Evolutionary conservation across 2,888 invertebrate species (phyloP), one percentile per base, ranked within the genome.

Genomic region (Drosophila seclusa): DNA sequence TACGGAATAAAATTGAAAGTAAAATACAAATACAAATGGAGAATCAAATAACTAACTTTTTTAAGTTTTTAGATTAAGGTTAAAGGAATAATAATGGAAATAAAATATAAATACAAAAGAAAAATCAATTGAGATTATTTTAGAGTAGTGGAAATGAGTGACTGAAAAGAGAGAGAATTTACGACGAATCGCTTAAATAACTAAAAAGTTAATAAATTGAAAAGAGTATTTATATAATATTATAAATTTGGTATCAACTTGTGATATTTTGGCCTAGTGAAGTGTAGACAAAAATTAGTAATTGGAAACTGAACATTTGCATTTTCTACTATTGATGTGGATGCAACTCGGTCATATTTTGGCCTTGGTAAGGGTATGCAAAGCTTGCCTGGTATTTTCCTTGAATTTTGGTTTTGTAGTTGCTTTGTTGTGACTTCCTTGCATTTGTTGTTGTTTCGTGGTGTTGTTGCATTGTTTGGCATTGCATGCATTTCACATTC

Each of bases 401-500:
- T 50, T 42, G 48, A 42, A 49, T 57, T 54, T 66, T 65, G 58
- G 63, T 52, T 66, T 57, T 57, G 45, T 61, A 49, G 40, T 36
- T 61, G 53, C 58, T 49, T 50, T 75, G 59, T 66, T 63, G 48
- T 40, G 64, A 50, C 48, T 49, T 52, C 27, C 48, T 57, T 40
- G 59, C 50, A 4, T 8, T 53, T 70, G 63, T 68, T 71, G 65
- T 60, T 58, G 49, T 49, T 78, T 68, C 62, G 34, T 21, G 27
- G 29, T 53, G 29, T 29, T 21, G 27, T 58, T 64, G 68, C 69
- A 68, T 73, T 85, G 76, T 72, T 80, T 76, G 49, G 58, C 54
- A 57, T 70, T 73, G 76, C 67, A 50, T 78, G 67, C 84, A 80
- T 76, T 85, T 82, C 82, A 80, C 73, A 85, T 85, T 78, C 60